Base-by-base conservation (phyloP, 2,888 invertebrate genomes). In the Cheilosia variabilis region DNA sequence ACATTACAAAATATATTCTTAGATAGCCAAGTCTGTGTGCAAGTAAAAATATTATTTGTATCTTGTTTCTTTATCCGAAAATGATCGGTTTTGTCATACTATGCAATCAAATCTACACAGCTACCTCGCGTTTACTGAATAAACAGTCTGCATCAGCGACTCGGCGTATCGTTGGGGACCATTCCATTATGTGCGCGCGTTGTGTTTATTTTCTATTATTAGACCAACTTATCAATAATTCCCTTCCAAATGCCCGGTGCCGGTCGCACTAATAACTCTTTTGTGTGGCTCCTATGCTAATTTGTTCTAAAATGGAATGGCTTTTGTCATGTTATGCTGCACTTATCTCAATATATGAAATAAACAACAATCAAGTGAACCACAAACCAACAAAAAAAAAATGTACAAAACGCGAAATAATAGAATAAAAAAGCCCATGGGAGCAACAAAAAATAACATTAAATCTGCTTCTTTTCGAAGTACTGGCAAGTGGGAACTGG, bases 181-280 rank as follows among this genome's bases (percentile, higher is more conserved):
- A 52, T n/a, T 47, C 50, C 37, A 52, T n/a, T 47, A 10, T 27
- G 13, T 37, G 10, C 53, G 10, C 53, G 19, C 10, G 27, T 27
- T 52, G 58, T 47, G 37, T 45, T 62, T 27, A 47, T 60, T 55
- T 60, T 80, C 79, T 80, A 80, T 80, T 80, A 73, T 66, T 80
- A 80, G 79, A 73, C 2, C 13, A n/a, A 73, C 45, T 76, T 53
- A 66, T 79, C 45, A 72, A 80, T 80, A 68, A 55, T 72, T 72
- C 65, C 52, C 45, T 58, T 15, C 37, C 19, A 72, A 65, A 50
- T 43, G 43, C 57, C 65, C 52, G 34, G 19, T 17, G 50, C 65
- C 52, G 34, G 19, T 17, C n/a, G 17, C 37, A 52, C 73, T 66
- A 60, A 73, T 73, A 73, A 66, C 52, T 73, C 75, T 62, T 68